A percentile compares a stretch with the other conserved stretches of the same genome.
phyloP scores from a whole-genome alignment of 2,888 invertebrate genomes.

The Proisotoma minuta region DNA sequence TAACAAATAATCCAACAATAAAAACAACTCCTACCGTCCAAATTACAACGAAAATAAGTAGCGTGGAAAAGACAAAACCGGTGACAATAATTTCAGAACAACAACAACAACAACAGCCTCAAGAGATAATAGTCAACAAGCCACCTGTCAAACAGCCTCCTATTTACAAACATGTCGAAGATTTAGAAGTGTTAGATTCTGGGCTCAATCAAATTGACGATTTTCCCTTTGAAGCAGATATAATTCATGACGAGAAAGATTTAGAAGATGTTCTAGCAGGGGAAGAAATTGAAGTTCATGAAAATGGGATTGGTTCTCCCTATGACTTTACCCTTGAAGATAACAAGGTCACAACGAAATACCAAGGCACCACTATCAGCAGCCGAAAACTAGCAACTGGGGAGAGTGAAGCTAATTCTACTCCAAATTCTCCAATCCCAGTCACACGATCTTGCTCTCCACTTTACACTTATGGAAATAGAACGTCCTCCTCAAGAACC shows the following conservation, averaged over 20 bases:
- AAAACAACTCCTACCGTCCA: not conserved
- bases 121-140: no score
- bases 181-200: constrained; percentile 40
- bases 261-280: constrained; percentile 43
- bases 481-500: constrained; percentile 52
- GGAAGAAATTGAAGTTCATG: constrained; percentile 12
- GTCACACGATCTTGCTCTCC: constrained; percentile 59
- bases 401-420: not conserved
- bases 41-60: not conserved
- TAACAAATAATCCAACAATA: not conserved
- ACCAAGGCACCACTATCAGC: not conserved
- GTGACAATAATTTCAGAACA: not conserved
- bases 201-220: constrained; percentile 37
- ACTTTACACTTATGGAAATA: constrained; percentile 71
- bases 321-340: not conserved
- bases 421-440: constrained; percentile 37
- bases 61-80: not conserved
- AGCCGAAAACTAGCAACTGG: not conserved
- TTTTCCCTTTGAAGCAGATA: constrained; percentile 44
- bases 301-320: constrained; percentile 31
- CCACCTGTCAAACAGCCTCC: no score
- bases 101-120: no score
- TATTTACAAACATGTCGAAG: constrained; percentile 26
- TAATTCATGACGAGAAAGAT: constrained; percentile 47
- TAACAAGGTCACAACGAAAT: not conserved